Conservation (phyloP, 2,888 invertebrate species). For the Drosophila emarginata region DNA sequence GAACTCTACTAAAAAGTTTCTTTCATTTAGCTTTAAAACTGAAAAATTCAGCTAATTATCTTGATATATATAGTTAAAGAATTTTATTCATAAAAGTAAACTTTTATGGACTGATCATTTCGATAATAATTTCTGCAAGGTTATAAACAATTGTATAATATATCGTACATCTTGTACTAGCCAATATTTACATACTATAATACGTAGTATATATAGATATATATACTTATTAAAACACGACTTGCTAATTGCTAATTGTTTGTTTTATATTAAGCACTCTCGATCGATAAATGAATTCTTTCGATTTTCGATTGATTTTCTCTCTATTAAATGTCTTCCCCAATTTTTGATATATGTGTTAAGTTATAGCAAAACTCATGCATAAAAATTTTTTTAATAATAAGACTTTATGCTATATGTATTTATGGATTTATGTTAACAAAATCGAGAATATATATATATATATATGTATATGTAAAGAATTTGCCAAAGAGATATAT, state of each 20-base stretch:
- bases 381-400: neutral
- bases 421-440: constrained; percentile 11
- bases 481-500: constrained; percentile 25
- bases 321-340: constrained; percentile 15
- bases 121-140: constrained; percentile 56
- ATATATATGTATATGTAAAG: constrained; percentile 22
- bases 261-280: neutral
- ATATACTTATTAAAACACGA: constrained; percentile 35
- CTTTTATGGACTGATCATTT: no score
- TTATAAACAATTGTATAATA: constrained; percentile 26
- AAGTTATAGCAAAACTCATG: constrained; percentile 3
- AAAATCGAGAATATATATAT: constrained; percentile 6
- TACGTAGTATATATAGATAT: neutral
- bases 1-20: neutral
- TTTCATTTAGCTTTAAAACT: neutral
- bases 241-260: constrained; percentile 40
- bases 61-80: neutral
- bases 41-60: neutral
- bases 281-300: neutral
- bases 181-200: neutral
- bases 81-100: no score
- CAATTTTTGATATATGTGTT: constrained; percentile 2
- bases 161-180: constrained; percentile 19
- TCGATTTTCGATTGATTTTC: neutral
- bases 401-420: constrained; percentile 11